Evolutionary conservation across 2,113 vertebrate species (phyloP).

Genomic region (Ancistrus triradiatus): DNA sequence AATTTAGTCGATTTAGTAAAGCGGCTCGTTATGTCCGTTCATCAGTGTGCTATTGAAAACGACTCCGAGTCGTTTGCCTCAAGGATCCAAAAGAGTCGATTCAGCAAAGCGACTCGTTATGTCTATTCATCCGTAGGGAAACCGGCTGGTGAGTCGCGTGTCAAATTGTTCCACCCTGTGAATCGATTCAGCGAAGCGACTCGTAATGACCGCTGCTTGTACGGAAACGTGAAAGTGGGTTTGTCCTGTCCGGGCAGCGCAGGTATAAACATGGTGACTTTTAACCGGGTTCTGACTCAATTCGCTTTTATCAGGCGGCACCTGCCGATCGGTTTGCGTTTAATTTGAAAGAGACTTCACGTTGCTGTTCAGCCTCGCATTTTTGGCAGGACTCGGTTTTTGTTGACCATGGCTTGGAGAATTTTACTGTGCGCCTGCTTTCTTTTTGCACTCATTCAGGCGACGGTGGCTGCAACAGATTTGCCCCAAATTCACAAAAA

Average conservation of each 20-base stretch:
- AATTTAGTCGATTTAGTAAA: too few species aligned
- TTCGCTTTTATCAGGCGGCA: not conserved
- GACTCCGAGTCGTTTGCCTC: too few species aligned
- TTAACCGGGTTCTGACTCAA: too few species aligned
- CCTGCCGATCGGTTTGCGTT: not conserved
- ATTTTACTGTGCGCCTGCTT: conserved; percentile 58
- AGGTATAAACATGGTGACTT: too few species aligned
- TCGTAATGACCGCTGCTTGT: too few species aligned
- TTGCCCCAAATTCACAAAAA: conserved; percentile 38
- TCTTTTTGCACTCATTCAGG: conserved; percentile 40
- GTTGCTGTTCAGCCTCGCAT: not conserved
- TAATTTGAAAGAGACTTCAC: not conserved
- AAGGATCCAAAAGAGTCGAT: not conserved
- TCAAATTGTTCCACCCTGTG: too few species aligned
- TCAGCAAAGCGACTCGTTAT: not conserved
- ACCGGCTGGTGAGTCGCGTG: not conserved
- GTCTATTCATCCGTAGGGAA: not conserved
- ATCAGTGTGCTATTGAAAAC: too few species aligned
- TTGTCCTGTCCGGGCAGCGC: not conserved
- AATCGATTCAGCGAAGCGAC: not conserved
- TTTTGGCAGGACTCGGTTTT: not conserved
- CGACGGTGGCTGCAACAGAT: conserved; percentile 50
- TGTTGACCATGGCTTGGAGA: conserved; percentile 37
- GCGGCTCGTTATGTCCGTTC: too few species aligned
- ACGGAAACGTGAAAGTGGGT: not conserved